phyloP scores from a whole-genome alignment of 2,888 invertebrate species.

The Malacosoma neustria region DNA sequence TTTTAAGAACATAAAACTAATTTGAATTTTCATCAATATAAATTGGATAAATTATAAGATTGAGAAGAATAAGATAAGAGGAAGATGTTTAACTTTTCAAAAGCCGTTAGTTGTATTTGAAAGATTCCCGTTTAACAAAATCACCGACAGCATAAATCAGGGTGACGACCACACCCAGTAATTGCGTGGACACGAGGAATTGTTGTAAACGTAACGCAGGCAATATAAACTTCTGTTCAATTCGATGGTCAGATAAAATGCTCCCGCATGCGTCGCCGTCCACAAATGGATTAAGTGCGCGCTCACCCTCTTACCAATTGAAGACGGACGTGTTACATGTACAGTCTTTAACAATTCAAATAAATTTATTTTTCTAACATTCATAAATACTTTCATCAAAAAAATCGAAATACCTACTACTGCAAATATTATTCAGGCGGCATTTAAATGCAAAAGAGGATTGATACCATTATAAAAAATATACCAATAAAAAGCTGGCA shows the following conservation, averaged over 20 bases:
- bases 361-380: background rate
- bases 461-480: no score
- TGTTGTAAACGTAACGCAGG: slow-evolving; percentile 8
- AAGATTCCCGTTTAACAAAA: background rate
- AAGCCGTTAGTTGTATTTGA: background rate
- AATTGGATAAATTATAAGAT: no score
- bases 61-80: no score
- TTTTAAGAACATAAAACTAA: no score
- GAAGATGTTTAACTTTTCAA: background rate
- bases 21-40: no score
- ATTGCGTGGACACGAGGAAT: slow-evolving; percentile 9
- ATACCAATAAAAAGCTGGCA: no score
- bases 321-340: slow-evolving; percentile 47
- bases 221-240: slow-evolving; percentile 5
- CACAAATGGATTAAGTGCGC: slow-evolving; percentile 60
- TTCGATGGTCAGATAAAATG: slow-evolving; percentile 43
- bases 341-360: slow-evolving; percentile 23
- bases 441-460: no score
- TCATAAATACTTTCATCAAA: background rate
- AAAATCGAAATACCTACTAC: no score
- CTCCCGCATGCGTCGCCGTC: slow-evolving; percentile 54
- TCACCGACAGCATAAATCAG: slow-evolving; percentile 6
- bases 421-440: no score
- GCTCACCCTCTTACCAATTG: slow-evolving; percentile 64
- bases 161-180: slow-evolving; percentile 16